Percentiles rank a stretch among this genome's conserved stretches.
phyloP scores from a whole-genome alignment of 2,797 vertebrate genomes.

The Cheirogaleus major region DNA sequence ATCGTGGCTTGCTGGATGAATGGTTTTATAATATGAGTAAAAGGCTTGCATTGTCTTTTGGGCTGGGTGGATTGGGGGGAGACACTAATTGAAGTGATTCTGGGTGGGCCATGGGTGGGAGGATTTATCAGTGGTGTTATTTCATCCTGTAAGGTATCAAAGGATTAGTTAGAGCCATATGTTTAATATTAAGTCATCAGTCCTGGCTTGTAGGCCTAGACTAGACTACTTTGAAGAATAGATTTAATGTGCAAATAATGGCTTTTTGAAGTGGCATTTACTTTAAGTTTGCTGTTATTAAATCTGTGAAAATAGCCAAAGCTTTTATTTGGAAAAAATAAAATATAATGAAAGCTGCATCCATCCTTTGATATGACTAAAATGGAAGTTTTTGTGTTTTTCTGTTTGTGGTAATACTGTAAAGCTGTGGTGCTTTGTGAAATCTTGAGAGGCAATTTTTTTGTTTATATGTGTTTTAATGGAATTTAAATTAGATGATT shows the following conservation, averaged over 20 bases:
- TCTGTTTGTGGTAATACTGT: neutral
- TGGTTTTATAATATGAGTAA: constrained; percentile 83
- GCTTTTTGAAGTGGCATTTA: constrained; percentile 42
- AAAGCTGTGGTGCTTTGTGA: neutral
- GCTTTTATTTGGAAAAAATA: constrained; percentile 75
- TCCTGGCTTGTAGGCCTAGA: constrained; percentile 73
- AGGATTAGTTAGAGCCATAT: constrained; percentile 78
- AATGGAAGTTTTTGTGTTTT: rapidly evolving
- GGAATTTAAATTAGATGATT: constrained; percentile 30
- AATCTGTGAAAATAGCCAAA: constrained; percentile 37
- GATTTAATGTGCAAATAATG: neutral
- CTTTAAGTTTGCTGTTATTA: constrained; percentile 53
- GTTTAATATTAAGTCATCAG: constrained; percentile 53
- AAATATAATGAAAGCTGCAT: neutral
- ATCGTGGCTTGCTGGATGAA: constrained; percentile 82
- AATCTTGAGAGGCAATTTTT: neutral
- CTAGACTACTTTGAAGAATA: constrained; percentile 54
- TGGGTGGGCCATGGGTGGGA: constrained; percentile 46
- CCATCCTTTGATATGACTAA: neutral
- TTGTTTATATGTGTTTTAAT: constrained; percentile 16
- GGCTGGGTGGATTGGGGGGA: constrained; percentile 4
- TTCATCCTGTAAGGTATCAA: constrained; percentile 69
- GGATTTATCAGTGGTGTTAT: constrained; percentile 30
- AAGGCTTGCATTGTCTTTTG: constrained; percentile 81
- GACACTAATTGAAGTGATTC: neutral